A percentile compares a stretch with the other conserved stretches of the same genome.
These are phyloP conservation scores for Stenichneumon culpator DNA, from an alignment of 2,888 invertebrate genomes.

Conservation along the genomic window DNA sequence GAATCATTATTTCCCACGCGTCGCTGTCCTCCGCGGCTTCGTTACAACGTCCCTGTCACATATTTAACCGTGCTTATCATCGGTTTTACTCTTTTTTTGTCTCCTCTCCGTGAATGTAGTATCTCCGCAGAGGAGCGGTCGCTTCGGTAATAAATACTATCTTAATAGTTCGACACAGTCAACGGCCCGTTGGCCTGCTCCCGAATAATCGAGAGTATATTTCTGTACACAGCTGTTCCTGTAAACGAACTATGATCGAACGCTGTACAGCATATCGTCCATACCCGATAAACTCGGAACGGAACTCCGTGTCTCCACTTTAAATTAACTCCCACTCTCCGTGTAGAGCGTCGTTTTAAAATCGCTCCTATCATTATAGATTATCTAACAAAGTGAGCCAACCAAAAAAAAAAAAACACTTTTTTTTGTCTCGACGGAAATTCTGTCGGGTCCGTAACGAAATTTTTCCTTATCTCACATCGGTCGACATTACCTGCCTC, in stretches of 20 bases:
- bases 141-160: constrained; percentile 64
- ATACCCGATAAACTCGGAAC: constrained; percentile 11
- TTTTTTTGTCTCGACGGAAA: not conserved
- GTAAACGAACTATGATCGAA: constrained; percentile 27
- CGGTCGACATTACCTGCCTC: not conserved
- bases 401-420: constrained; percentile 2
- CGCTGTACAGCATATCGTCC: not conserved
- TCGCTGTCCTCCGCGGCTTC: constrained; percentile 13
- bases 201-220: constrained; percentile 27
- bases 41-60: constrained; percentile 21
- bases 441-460: not conserved
- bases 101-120: constrained; percentile 21
- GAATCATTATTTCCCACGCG: constrained; percentile 6
- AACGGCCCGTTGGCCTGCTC: constrained; percentile 33
- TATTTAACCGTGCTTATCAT: constrained; percentile 45
- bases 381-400: constrained; percentile 3
- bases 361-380: constrained; percentile 12
- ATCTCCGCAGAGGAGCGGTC: constrained; percentile 29
- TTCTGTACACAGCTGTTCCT: constrained; percentile 21
- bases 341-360: constrained; percentile 5
- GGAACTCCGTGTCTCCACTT: constrained; percentile 21
- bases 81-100: constrained; percentile 7
- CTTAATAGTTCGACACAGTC: constrained; percentile 43
- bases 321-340: constrained; percentile 13
- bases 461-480: not conserved